Conservation (phyloP, 1,140 invertebrate genomes). For the Ladona fulva region DNA sequence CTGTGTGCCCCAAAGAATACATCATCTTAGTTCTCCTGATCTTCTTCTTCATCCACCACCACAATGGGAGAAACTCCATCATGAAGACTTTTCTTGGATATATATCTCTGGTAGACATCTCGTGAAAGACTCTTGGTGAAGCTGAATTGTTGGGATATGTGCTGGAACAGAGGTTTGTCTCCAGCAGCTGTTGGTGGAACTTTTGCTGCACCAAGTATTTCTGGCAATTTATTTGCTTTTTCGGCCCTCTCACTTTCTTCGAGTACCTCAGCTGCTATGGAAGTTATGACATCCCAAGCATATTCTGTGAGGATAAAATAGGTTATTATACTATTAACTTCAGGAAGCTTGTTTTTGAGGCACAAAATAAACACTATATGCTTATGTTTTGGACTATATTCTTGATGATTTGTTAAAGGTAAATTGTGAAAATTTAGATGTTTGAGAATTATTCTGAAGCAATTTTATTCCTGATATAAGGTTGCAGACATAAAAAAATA, state of each 20-base stretch:
- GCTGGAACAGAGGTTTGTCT: constrained; percentile 40
- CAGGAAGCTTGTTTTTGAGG: no score
- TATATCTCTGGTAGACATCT: constrained; percentile 49
- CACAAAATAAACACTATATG: no score
- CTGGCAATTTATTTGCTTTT: no score
- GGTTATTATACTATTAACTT: background rate
- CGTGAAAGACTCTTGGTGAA: constrained; percentile 56
- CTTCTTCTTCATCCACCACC: constrained; percentile 42
- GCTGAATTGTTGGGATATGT: constrained; percentile 48
- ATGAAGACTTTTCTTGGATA: constrained; percentile 48
- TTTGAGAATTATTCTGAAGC: no score
- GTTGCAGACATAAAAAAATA: no score
- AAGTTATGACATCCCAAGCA: constrained; percentile 62
- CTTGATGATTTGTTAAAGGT: no score
- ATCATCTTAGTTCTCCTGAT: constrained; percentile 19
- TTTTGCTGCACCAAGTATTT: background rate
- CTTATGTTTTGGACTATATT: no score
- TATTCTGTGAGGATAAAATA: constrained; percentile 38
- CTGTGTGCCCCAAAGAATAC: background rate
- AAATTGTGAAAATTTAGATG: no score
- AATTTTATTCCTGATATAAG: no score
- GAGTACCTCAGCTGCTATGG: constrained; percentile 57
- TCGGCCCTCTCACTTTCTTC: no score
- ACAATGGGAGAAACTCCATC: constrained; percentile 59
- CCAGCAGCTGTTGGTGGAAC: no score